Percentiles rank a stretch among this genome's conserved stretches.
Conservation (phyloP, 2,888 invertebrate species). For the Nycteola revayana region DNA sequence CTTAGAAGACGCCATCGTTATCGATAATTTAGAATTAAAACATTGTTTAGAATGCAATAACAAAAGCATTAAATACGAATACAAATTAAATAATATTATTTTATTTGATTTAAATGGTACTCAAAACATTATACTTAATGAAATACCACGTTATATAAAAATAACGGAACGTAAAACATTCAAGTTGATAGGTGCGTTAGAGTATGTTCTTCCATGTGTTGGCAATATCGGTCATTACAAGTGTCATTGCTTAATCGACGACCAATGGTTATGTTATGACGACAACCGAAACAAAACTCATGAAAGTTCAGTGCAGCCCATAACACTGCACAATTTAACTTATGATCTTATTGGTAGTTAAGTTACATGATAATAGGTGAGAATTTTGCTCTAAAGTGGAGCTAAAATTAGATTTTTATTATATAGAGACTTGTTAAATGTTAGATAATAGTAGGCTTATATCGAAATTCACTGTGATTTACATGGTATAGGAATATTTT, state of each 20-base stretch:
- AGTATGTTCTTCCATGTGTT: conserved; percentile 1
- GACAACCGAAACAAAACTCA: conserved; percentile 8
- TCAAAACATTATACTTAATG: conserved; percentile 11
- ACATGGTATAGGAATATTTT: conserved; percentile 14
- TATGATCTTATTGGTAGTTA: conserved; percentile 14
- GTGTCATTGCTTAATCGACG: conserved; percentile 10
- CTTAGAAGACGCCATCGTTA: conserved; percentile 3
- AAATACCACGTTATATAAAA: conserved; percentile 11
- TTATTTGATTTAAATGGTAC: conserved; percentile 5
- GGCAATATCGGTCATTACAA: conserved; percentile 3
- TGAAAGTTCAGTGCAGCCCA: conserved; percentile 12
- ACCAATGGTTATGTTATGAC: conserved; percentile 4
- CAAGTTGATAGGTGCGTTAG: conserved; percentile 2
- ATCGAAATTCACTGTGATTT: conserved; percentile 14
- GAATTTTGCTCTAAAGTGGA: conserved; percentile 12
- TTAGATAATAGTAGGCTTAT: conserved; percentile 13
- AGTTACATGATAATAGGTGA: conserved; percentile 13
- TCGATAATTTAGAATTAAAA: conserved; percentile 2
- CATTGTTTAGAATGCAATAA: conserved; percentile 3
- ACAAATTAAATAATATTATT: conserved; percentile 9
- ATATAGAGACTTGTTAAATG: conserved; percentile 14
- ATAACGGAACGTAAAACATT: conserved; percentile 15
- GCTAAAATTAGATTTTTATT: conserved; percentile 13
- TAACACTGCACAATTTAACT: conserved; percentile 13
- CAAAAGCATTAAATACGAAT: conserved; percentile 9